Evolutionary conservation across 2,888 invertebrate genomes (phyloP).

Genomic region (Crocallis elinguaria): DNA sequence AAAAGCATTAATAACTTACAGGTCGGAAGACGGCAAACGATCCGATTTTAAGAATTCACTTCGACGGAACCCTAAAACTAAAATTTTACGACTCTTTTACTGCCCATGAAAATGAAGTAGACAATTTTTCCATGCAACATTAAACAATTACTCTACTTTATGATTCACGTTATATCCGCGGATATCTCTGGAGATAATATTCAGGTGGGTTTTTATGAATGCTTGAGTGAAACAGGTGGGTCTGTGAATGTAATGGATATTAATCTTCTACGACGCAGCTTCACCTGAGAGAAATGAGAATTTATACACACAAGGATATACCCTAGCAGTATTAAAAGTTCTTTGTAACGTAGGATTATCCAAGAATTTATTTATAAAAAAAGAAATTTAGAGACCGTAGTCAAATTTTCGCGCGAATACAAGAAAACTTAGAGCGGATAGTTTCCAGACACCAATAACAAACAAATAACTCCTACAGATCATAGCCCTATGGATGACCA

Average conservation of each 20-base stretch:
- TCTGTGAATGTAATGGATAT: background rate
- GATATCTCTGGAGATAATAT: constrained; percentile 5
- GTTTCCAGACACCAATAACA: no score
- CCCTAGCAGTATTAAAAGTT: no score
- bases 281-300: background rate
- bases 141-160: constrained; percentile 37
- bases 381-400: no score
- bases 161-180: constrained; percentile 23
- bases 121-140: constrained; percentile 37
- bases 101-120: constrained; percentile 37
- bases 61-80: constrained; percentile 19
- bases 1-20: constrained; percentile 8
- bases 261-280: background rate
- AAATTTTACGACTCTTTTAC: constrained; percentile 36
- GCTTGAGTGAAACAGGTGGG: constrained; percentile 3
- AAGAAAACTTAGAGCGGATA: no score
- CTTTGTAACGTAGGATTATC: background rate
- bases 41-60: constrained; percentile 11
- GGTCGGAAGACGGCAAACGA: constrained; percentile 1
- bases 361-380: no score
- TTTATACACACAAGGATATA: no score
- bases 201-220: background rate
- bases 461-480: no score
- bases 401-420: no score
- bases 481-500: no score